phyloP scores from a whole-genome alignment of 2,888 invertebrate species.

The Isoperla grammatica region DNA sequence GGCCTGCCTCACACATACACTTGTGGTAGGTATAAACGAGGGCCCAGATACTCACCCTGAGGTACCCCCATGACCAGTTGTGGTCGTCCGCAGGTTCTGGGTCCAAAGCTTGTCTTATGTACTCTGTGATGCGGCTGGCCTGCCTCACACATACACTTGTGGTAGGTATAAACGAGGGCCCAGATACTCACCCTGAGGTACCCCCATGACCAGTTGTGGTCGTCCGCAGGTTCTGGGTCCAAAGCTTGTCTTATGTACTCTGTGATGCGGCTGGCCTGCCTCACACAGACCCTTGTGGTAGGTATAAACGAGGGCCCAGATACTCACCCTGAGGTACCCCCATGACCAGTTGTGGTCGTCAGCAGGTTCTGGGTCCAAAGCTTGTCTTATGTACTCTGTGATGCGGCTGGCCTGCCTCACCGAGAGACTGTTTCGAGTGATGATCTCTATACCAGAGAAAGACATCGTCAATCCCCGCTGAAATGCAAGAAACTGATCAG shows the following conservation, averaged over 20 bases:
- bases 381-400: slow-evolving; percentile 29
- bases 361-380: slow-evolving; percentile 32
- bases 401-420: slow-evolving; percentile 31
- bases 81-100: slow-evolving; percentile 37
- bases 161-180: too few species aligned
- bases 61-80: slow-evolving; percentile 59
- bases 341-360: slow-evolving; percentile 53
- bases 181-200: slow-evolving; percentile 51
- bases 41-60: slow-evolving; percentile 47
- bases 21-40: too few species aligned
- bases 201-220: slow-evolving; percentile 56
- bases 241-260: slow-evolving; percentile 29
- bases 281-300: too few species aligned
- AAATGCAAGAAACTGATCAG: too few species aligned
- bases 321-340: slow-evolving; percentile 55
- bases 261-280: slow-evolving; percentile 30
- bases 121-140: too few species aligned
- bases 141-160: too few species aligned
- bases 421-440: slow-evolving; percentile 33
- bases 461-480: slow-evolving; percentile 19
- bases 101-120: slow-evolving; percentile 29
- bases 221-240: slow-evolving; percentile 35
- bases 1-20: too few species aligned
- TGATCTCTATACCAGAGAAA: slow-evolving; percentile 31
- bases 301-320: too few species aligned